Base-by-base conservation (phyloP, 2,113 vertebrate genomes). In the Dicaeum eximium region DNA sequence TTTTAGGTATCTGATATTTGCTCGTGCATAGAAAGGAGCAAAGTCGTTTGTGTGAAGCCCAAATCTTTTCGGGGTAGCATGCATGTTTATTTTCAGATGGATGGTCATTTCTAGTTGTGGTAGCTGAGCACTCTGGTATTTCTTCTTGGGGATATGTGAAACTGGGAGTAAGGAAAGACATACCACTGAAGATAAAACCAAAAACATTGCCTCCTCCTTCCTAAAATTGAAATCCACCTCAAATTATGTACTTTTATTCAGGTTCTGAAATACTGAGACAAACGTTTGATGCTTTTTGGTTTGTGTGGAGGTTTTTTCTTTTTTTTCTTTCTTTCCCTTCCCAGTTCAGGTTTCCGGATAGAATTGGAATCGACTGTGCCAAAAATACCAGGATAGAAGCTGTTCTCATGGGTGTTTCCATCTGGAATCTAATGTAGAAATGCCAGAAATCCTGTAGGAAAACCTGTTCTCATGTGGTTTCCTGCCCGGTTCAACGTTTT, bases 341-440 rank as follows among this genome's bases (percentile, higher is more conserved):
- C 83, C 80, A 88, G 3, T 96, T 96, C 92, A 95, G 95, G 92
- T 96, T 97, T 96, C 90, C 95, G 7, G 94, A 86, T 95, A 96
- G 95, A 90, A 93, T 86, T 96, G 88, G 61, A 94, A 88, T 45
- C 57, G 92, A 79, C 80, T 86, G 93, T 97, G 95, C 95, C 95
- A 97, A 96, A 97, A 97, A 95, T 96, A 96, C 95, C 93, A 97
- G 90, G 80, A 95, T 94, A 96, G 95, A 96, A 96, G 95, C 96
- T 96, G 96, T 96, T 96, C 94, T 96, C 95, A 97, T 97, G 96
- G 96, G 95, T 97, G 95, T 97, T 97, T 96, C 96, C 96, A 97
- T 97, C 95, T 97, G 96, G 92, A 97, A 97, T 96, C 88, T 94
- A 95, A 96, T 95, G 94, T 92, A 97, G 88, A 95, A 96, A 97